Base-by-base conservation (phyloP, 2,888 invertebrate genomes). In the Hemithea aestivaria region DNA sequence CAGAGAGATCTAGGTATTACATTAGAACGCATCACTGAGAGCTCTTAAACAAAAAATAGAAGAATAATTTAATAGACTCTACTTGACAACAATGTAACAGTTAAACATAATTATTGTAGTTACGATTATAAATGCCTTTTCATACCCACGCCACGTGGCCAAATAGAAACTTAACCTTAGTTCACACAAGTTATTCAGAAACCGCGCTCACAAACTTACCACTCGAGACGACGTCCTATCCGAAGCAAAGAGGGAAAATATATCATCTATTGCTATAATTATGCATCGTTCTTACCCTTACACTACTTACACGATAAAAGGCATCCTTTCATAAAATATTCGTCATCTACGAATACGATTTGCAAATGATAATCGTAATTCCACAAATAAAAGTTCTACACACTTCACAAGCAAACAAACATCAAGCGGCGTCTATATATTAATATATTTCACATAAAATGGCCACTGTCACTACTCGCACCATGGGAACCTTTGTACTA, bases 11-110 rank as follows among this genome's bases (percentile, higher is more conserved):
- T 45, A 49, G 16, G 16, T 52, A 53, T 54, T 51, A 52, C n/a
- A 52, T 54, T 57, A 56, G 46, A 57, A 58, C 60, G 56, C 60
- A 56, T 48, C 53, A 51, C 51, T 55, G 56, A 56, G 48, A 62
- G 56, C 57, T 59, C 70, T 70, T 64, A 70, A 66, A 72, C 58
- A 70, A 58, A 70, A 45, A 45, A 72, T 71, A 70, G 73, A 73
- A 72, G 61, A 83, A 82, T 83, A 82, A 84, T 78, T 81, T 83
- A 82, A 81, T 76, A 82, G 74, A 75, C 73, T 82, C 80, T 82
- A 82, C 72, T 72, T 67, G 71, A 78, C 68, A 82, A 83, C 77
- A 75, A 73, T 75, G 71, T 79, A 82, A 83, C 81, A 79, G 73
- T 73, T 74, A 77, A 76, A 75, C 68, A 67, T 69, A 73, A 70